phyloP scores from a whole-genome alignment of 2,797 vertebrate genomes.

The Syncerus caffer region DNA sequence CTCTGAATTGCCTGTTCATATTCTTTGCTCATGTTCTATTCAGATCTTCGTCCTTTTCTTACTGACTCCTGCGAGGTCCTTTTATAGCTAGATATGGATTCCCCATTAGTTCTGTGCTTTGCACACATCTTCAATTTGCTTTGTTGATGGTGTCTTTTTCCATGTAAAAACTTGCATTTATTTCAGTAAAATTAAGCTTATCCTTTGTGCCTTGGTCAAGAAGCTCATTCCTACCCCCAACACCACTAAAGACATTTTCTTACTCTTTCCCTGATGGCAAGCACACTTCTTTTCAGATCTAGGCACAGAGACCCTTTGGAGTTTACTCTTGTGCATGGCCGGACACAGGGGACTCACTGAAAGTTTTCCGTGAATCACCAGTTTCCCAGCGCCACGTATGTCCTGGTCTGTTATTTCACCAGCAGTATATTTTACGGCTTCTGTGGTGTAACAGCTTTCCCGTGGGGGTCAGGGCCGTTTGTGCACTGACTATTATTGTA shows the following conservation, averaged over 20 bases:
- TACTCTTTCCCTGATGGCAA: neutral
- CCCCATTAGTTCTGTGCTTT: neutral
- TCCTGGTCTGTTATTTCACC: neutral
- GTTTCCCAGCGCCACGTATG: neutral
- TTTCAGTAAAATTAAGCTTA: neutral
- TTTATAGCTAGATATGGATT: neutral
- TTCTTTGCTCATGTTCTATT: neutral
- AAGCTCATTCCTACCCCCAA: neutral
- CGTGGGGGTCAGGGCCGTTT: neutral
- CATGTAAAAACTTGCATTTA: neutral
- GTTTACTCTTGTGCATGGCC: neutral
- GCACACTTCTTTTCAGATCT: neutral
- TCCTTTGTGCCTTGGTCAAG: neutral
- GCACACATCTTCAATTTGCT: neutral
- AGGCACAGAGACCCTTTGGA: neutral
- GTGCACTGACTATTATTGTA: neutral
- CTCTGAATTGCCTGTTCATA: neutral
- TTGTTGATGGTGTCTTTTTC: neutral
- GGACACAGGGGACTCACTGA: neutral
- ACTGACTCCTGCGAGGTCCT: neutral
- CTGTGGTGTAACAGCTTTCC: neutral
- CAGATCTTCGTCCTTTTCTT: neutral
- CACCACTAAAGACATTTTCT: neutral
- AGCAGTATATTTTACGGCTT: neutral
- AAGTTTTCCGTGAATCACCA: neutral